These are phyloP conservation scores for Mustela lutreola DNA, from an alignment of 2,113 vertebrate species.

Conservation along the genomic window DNA sequence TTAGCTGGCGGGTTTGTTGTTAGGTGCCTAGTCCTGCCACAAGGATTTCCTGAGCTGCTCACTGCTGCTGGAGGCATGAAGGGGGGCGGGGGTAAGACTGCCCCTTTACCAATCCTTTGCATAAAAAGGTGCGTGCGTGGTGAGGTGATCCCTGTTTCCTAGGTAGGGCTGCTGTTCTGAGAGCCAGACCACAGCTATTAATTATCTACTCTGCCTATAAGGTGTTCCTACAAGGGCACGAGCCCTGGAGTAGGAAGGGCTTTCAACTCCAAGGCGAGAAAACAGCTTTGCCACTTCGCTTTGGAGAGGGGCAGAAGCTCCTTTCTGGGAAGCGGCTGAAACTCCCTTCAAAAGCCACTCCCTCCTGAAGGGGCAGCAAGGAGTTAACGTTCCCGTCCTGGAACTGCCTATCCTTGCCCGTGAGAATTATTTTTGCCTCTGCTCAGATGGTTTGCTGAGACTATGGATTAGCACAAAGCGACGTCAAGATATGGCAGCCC, in stretches of 20 bases:
- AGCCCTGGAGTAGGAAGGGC: neutral
- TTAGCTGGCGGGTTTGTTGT: constrained; percentile 69
- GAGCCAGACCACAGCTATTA: constrained; percentile 71
- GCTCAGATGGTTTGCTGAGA: constrained; percentile 78
- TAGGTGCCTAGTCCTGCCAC: neutral
- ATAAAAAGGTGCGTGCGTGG: neutral
- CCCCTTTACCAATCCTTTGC: neutral
- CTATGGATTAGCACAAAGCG: constrained; percentile 65
- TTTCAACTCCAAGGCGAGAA: neutral
- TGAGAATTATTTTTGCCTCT: constrained; percentile 80
- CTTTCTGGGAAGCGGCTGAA: neutral
- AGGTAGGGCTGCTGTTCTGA: constrained; percentile 32
- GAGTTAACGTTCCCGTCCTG: constrained; percentile 69
- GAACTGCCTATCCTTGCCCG: constrained; percentile 58
- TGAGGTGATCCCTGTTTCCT: neutral
- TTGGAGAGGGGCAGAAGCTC: neutral
- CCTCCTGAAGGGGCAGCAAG: constrained; percentile 42
- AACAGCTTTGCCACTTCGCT: neutral
- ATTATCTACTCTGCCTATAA: constrained; percentile 29
- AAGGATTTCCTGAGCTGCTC: constrained; percentile 10
- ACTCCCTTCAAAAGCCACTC: constrained; percentile 24
- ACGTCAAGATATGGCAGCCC: constrained; percentile 73
- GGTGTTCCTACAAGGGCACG: neutral
- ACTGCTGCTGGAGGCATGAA: neutral
- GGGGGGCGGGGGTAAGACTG: neutral